Conservation (phyloP, 2,888 invertebrate species). For the Yponomeuta sedellus region DNA sequence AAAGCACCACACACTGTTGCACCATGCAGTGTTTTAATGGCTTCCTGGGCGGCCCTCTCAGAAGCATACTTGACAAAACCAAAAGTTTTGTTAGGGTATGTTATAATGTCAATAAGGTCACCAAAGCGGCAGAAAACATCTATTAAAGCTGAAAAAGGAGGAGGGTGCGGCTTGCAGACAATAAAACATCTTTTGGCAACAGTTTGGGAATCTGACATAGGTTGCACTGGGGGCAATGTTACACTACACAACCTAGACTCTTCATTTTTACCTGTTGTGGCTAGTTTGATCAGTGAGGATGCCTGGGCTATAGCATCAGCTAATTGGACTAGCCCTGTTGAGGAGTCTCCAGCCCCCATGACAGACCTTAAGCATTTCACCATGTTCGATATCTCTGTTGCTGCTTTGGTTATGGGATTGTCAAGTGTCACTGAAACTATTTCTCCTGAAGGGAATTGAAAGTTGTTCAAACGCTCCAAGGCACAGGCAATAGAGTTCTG, state of each 20-base stretch:
- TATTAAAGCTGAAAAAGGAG: conserved; percentile 84
- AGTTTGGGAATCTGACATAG: conserved; percentile 78
- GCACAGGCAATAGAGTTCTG: conserved; percentile 76
- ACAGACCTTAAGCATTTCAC: conserved; percentile 59
- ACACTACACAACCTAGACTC: conserved; percentile 74
- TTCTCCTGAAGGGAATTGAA: conserved; percentile 95
- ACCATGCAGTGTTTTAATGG: conserved; percentile 84
- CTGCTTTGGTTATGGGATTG: conserved; percentile 53
- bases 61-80: conserved; percentile 94
- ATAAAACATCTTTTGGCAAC: conserved; percentile 82
- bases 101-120: conserved; percentile 91
- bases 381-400: conserved; percentile 51
- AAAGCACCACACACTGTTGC: conserved; percentile 88
- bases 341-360: conserved; percentile 40
- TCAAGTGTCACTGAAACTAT: conserved; percentile 85
- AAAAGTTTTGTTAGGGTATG: conserved; percentile 92
- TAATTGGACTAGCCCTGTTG: conserved; percentile 77
- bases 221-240: conserved; percentile 83
- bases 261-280: conserved; percentile 37
- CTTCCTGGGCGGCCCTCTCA: conserved; percentile 84
- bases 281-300: conserved; percentile 83
- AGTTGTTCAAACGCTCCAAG: conserved; percentile 89
- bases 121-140: conserved; percentile 95
- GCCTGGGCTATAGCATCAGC: conserved; percentile 88
- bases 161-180: conserved; percentile 80